Percentiles rank a stretch among this genome's conserved stretches.
phyloP scores from a whole-genome alignment of 2,797 vertebrate genomes.

The Vipera latastei region DNA sequence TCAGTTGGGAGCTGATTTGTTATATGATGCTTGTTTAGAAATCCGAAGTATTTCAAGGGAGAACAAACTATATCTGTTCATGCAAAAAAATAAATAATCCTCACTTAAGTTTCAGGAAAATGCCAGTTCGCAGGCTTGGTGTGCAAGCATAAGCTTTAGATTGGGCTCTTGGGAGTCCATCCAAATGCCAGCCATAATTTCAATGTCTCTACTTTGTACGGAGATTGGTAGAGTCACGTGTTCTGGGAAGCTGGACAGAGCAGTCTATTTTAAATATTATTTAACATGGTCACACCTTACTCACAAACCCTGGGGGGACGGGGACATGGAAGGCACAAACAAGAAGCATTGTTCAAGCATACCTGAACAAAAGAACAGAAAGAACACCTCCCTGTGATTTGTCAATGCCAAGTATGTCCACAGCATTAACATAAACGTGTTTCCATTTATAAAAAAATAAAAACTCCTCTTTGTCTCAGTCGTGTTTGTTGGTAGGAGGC shows the following conservation, averaged over 20 bases:
- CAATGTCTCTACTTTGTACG: not conserved
- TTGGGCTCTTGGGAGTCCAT: not conserved
- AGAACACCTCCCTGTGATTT: not conserved
- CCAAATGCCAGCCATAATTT: not conserved
- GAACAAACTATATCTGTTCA: not conserved
- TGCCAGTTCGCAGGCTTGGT: not conserved
- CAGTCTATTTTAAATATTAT: not conserved
- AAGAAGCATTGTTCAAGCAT: not conserved
- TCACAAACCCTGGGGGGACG: not conserved
- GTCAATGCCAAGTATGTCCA: not conserved
- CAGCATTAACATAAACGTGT: not conserved
- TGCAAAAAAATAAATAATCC: not conserved
- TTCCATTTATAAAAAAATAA: not conserved
- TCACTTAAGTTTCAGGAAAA: not conserved
- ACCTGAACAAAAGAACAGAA: not conserved
- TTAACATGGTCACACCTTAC: not conserved
- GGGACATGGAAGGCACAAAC: not conserved
- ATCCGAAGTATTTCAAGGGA: not conserved
- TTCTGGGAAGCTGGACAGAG: not conserved
- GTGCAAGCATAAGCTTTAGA: not conserved
- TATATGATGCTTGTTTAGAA: not conserved
- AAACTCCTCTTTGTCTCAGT: not conserved
- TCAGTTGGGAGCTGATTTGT: slow-evolving; percentile 4
- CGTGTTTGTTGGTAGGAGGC: not conserved
- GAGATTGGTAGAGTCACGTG: not conserved